Evolutionary conservation across 2,113 vertebrate species (phyloP).

Genomic region (Dasyornis broadbenti): DNA sequence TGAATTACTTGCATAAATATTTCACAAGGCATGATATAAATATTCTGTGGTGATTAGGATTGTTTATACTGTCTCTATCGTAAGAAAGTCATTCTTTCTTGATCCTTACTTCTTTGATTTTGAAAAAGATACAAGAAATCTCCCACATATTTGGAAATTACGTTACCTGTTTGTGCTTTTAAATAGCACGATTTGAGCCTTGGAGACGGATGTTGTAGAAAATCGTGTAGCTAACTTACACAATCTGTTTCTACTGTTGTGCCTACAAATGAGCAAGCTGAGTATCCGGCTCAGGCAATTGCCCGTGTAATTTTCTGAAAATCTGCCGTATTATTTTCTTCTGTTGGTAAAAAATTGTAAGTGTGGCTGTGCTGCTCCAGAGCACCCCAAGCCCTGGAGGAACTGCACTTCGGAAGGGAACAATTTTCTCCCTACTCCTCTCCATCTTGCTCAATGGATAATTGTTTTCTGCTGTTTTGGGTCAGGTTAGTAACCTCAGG

Average conservation of each 20-base stretch:
- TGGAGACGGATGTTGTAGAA: neutral
- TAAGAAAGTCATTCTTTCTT: neutral
- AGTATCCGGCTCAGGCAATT: slow-evolving; percentile 33
- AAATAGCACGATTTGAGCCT: neutral
- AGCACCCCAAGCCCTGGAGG: neutral
- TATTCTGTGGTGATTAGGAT: neutral
- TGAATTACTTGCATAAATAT: slow-evolving; percentile 46
- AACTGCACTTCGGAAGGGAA: slow-evolving; percentile 11
- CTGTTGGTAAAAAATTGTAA: neutral
- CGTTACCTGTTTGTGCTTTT: slow-evolving; percentile 17
- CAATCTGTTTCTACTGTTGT: slow-evolving; percentile 50
- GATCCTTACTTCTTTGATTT: neutral
- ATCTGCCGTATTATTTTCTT: slow-evolving; percentile 32
- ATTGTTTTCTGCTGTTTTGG: slow-evolving; percentile 54
- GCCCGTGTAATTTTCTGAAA: slow-evolving; percentile 55
- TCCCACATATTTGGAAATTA: neutral
- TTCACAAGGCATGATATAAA: neutral
- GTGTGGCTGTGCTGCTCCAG: neutral
- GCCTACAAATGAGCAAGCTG: slow-evolving; percentile 42
- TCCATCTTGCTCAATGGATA: slow-evolving; percentile 14
- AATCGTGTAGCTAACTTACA: neutral
- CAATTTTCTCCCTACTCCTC: slow-evolving; percentile 23
- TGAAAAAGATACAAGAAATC: neutral
- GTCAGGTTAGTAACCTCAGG: slow-evolving; percentile 18
- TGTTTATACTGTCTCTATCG: neutral